phyloP scores from a whole-genome alignment of 1,140 invertebrate genomes.

The Cyclargus thomasi region DNA sequence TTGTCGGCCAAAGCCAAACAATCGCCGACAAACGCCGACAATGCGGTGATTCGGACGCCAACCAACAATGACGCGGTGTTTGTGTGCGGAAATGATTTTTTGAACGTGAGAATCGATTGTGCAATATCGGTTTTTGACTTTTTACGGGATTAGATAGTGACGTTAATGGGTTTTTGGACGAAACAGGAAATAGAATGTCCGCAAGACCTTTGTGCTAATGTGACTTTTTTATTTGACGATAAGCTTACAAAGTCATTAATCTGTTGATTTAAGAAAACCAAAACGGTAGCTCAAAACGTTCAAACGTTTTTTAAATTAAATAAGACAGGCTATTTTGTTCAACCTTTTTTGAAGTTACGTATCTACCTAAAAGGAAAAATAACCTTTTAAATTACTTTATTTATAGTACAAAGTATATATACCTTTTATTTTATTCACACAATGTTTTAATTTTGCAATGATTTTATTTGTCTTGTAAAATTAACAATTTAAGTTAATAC shows the following conservation, averaged over 20 bases:
- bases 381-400: too few relatives aligned
- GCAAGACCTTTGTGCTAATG: not conserved
- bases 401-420: too few relatives aligned
- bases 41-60: constrained; percentile 47
- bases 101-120: constrained; percentile 63
- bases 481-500: not conserved
- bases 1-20: constrained; percentile 26
- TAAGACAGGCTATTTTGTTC: too few relatives aligned
- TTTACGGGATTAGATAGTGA: constrained; percentile 4
- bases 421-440: too few relatives aligned
- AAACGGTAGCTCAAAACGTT: too few relatives aligned
- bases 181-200: not conserved
- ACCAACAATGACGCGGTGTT: constrained; percentile 67
- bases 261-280: too few relatives aligned
- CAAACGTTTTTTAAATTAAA: too few relatives aligned
- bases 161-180: not conserved
- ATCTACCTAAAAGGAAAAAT: too few relatives aligned
- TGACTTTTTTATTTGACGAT: not conserved
- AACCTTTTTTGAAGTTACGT: too few relatives aligned
- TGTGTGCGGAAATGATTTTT: constrained; percentile 74
- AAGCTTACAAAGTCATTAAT: not conserved
- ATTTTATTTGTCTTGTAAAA: too few relatives aligned
- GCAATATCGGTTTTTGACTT: constrained; percentile 29
- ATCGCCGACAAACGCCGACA: constrained; percentile 32
- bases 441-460: too few relatives aligned